These are phyloP conservation scores for Amniataba percoides DNA, from an alignment of 2,797 vertebrate genomes.

Conservation along the genomic window DNA sequence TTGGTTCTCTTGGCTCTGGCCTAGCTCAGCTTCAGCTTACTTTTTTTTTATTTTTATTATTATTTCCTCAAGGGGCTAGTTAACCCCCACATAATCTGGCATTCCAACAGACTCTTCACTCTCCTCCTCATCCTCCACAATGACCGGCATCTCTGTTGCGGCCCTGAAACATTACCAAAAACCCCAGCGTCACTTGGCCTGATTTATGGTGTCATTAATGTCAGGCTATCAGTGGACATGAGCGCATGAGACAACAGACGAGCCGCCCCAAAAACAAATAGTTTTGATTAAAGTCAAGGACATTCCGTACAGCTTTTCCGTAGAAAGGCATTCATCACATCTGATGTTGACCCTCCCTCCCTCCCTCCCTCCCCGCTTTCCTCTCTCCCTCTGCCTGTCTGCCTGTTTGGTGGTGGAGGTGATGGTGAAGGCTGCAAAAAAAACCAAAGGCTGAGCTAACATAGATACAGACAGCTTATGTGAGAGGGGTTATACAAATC, in stretches of 20 bases:
- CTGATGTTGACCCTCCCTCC: constrained; percentile 89
- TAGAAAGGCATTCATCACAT: constrained; percentile 98
- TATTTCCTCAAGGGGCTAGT: constrained; percentile 68
- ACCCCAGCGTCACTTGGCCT: constrained; percentile 91
- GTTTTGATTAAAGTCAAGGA: constrained; percentile 99
- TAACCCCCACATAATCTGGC: constrained; percentile 80
- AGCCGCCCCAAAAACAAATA: constrained; percentile 98
- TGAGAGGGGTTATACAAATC: constrained; percentile 76
- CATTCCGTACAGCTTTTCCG: constrained; percentile 95
- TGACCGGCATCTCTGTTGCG: constrained; percentile 73
- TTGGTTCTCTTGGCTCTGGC: constrained; percentile 57
- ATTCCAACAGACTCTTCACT: constrained; percentile 75
- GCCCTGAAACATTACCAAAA: constrained; percentile 93
- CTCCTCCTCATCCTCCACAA: constrained; percentile 79
- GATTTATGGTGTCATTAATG: constrained; percentile 99
- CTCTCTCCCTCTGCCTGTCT: constrained; percentile 64
- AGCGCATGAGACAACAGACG: constrained; percentile 96
- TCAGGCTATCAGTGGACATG: constrained; percentile 99
- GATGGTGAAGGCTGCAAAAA: constrained; percentile 73
- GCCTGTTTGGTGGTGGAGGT: constrained; percentile 70
- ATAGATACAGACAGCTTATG: constrained; percentile 82
- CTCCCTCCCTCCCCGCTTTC: constrained; percentile 54
- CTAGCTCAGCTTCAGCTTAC: constrained; percentile 51
- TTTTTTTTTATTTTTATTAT: constrained; percentile 19
- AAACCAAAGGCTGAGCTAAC: constrained; percentile 85